Evolutionary conservation across 2,888 invertebrate genomes (phyloP), one percentile per base, ranked within the genome.

Genomic region (Campaea margaritaria): DNA sequence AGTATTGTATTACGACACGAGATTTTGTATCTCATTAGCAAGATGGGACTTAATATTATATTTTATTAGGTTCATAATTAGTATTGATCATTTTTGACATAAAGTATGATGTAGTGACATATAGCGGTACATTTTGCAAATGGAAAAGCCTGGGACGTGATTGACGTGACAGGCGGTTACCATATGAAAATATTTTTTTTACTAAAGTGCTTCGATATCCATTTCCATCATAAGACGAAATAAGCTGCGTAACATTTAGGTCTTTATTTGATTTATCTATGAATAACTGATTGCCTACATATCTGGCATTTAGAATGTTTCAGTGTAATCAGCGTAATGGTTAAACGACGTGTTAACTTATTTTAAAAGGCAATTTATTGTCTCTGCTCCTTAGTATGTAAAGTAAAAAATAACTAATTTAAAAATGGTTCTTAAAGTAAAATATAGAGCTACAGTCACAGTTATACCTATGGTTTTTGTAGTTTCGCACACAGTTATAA

Each of bases 161-260:
- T 58, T 58, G 44, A 42, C n/a, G n/a, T n/a, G n/a, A n/a, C n/a
- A n/a, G 43, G 28, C 36, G 36, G 41, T 54, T 47, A 49, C 58
- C 44, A n/a, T 36, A 51, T 34, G n/a, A 38, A 38, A 38, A 38
- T 2, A n/a, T 1, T 34, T 49, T 60, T 60, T 64, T 58, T 36
- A 63, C 61, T 59, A 15, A 58, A 52, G 47, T 54, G 38, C 57
- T 65, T 62, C 62, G 27, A 58, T 55, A 47, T n/a, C n/a, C 58
- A 51, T 55, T 63, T 49, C 48, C 34, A 39, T 53, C n/a, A n/a
- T n/a, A n/a, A n/a, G 50, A 34, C 56, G 46, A 60, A 56, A 62
- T 62, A 39, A 58, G 31, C 43, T 58, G 54, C 47, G 38, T 53
- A 56, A 55, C 49, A 53, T 57, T 39, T 57, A 54, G 46, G 50